Evolutionary conservation across 1,140 invertebrate species (phyloP), one percentile per base, ranked within the genome.

Genomic region (Pomacea maculata): DNA sequence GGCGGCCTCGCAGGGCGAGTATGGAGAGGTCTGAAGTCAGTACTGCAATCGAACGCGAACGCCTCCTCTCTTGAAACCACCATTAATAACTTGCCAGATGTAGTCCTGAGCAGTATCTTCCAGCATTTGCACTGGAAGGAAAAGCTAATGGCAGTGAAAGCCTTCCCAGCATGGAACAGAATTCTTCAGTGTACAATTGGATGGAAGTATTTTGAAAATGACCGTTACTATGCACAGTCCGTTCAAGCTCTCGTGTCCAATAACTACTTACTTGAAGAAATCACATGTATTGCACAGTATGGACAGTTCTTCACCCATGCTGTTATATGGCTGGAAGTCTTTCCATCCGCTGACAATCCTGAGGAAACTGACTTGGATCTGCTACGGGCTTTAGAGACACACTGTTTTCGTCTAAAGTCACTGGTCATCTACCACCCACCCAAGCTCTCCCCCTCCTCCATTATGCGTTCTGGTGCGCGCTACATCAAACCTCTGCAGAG

Each of bases 171-270:
- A 19, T 78, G 77, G 77, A 54, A 25, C 10, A 64, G 77, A 57
- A 45, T 78, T 25, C 25, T 78, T 64, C n/a, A n/a, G n/a, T n/a
- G n/a, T n/a, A n/a, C n/a, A n/a, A n/a, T n/a, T n/a, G n/a, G n/a
- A n/a, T n/a, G n/a, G n/a, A n/a, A n/a, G n/a, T n/a, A n/a, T 12
- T 78, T 78, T 70, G 77, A 78, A 57, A 78, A 78, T 71, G 65
- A 78, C 52, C 57, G 77, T 0, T 21, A 21, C 12, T 78, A 78
- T 29, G 77, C 77, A 19, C 77, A 78, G 21, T 34, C 15, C 5
- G 15, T 4, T 11, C n/a, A 78, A n/a, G 34, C 45, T 29, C 77
- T 78, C n/a, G 1, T 19, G 19, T 78, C 77, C 45, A 17, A 10
- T 7, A 65, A 78, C n/a, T 78, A 78, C 15, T 19, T 78, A 4